These are phyloP conservation scores for Ophioderma brevispina DNA, from an alignment of 35 echinoderm and acorn worm species.

Conservation along the genomic window DNA sequence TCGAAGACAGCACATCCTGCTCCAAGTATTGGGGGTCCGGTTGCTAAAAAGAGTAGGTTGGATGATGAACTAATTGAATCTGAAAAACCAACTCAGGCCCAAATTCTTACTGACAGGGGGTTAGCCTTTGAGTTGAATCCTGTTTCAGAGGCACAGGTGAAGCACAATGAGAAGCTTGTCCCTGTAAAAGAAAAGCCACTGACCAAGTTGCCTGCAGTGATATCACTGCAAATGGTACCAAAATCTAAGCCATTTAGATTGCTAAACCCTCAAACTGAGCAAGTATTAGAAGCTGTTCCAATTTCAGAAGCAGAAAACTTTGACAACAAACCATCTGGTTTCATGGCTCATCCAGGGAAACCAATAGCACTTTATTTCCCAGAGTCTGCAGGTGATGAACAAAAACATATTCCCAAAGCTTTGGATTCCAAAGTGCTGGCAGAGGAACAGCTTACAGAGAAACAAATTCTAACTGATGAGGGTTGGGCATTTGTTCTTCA, in stretches of 20 bases:
- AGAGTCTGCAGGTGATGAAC: too few species aligned
- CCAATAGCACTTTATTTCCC: neutral
- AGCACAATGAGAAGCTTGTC: neutral
- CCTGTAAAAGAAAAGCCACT: neutral
- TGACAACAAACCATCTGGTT: neutral
- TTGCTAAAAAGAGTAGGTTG: neutral
- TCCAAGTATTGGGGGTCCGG: neutral
- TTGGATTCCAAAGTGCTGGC: too few species aligned
- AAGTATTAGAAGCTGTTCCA: constrained; percentile 52
- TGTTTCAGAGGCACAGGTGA: neutral
- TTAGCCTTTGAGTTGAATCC: constrained; percentile 55
- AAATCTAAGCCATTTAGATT: constrained; percentile 3
- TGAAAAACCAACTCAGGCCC: constrained; percentile 6
- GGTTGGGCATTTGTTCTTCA: neutral
- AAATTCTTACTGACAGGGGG: constrained; percentile 55
- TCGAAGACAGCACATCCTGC: neutral
- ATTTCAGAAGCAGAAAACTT: constrained; percentile 19
- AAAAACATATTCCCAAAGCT: too few species aligned
- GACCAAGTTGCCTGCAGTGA: neutral
- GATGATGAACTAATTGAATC: neutral
- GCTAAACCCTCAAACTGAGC: constrained; percentile 43
- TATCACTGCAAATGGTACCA: neutral
- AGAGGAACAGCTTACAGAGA: neutral
- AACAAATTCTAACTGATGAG: neutral
- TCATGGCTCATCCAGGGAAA: neutral